phyloP scores from a whole-genome alignment of 2,113 vertebrate genomes.

The Percopsis transmontana region DNA sequence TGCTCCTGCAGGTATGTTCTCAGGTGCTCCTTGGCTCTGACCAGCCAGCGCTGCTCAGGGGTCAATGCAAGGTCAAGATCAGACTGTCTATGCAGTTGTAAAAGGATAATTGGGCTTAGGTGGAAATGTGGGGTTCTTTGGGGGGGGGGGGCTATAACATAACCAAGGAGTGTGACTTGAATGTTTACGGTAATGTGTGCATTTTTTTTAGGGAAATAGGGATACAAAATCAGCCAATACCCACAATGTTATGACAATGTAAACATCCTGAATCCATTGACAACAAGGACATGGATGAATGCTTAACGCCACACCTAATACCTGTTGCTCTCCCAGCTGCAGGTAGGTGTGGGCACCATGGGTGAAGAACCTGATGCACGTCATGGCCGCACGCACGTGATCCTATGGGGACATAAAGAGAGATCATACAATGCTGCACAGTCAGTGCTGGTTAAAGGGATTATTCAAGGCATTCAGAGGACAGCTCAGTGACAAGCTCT shows the following conservation, averaged over 20 bases:
- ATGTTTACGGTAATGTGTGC: no score
- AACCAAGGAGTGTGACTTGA: no score
- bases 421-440: not conserved
- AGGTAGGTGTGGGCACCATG: constrained; percentile 89
- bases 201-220: not conserved
- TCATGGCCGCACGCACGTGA: constrained; percentile 95
- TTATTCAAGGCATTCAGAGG: not conserved
- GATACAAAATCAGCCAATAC: no score
- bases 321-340: constrained; percentile 87
- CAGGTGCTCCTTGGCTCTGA: constrained; percentile 94
- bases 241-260: no score
- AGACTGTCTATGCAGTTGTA: not conserved
- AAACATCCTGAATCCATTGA: no score
- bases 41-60: constrained; percentile 81
- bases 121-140: no score
- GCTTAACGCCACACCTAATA: constrained; percentile 3
- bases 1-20: constrained; percentile 93
- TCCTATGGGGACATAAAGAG: constrained; percentile 76
- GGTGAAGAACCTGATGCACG: constrained; percentile 94
- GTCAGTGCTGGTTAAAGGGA: not conserved
- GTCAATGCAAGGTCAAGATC: not conserved
- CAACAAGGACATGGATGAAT: not conserved
- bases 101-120: no score
- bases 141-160: no score
- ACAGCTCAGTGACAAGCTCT: no score